phyloP scores from a whole-genome alignment of 1,140 invertebrate genomes.

The Drosophila neocordata region DNA sequence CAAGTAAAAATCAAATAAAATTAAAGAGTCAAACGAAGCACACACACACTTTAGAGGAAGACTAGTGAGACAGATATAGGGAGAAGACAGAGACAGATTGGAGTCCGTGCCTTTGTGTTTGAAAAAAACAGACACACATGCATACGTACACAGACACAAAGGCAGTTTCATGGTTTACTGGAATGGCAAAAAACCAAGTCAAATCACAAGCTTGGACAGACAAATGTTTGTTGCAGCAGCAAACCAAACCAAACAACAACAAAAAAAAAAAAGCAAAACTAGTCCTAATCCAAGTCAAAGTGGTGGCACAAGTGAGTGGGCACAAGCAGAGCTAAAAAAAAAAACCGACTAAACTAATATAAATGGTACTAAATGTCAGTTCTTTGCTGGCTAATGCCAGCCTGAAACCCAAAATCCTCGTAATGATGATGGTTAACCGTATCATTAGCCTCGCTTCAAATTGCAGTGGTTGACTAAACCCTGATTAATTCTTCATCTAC shows the following conservation, averaged over 20 bases:
- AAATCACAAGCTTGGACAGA: conserved; percentile 20
- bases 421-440: conserved; percentile 44
- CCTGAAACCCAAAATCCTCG: conserved; percentile 24
- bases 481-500: not conserved
- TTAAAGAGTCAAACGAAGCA: conserved; percentile 59
- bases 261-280: conserved; percentile 31
- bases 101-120: conserved; percentile 44
- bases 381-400: conserved; percentile 44
- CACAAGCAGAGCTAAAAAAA: conserved; percentile 18
- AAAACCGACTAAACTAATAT: conserved; percentile 41
- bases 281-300: conserved; percentile 28
- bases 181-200: conserved; percentile 45
- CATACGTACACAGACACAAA: conserved; percentile 6
- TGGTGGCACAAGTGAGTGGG: conserved; percentile 13
- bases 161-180: conserved; percentile 41
- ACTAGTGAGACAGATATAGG: conserved; percentile 1
- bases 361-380: conserved; percentile 56
- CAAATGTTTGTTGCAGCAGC: conserved; percentile 2
- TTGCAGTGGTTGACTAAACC: not conserved
- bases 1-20: conserved; percentile 62
- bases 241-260: conserved; percentile 18
- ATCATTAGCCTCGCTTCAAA: conserved; percentile 30
- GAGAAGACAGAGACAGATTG: conserved; percentile 19
- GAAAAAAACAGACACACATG: conserved; percentile 29
- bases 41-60: conserved; percentile 33